Conservation (phyloP, 2,797 vertebrate genomes). For the Poecilia gillii region DNA sequence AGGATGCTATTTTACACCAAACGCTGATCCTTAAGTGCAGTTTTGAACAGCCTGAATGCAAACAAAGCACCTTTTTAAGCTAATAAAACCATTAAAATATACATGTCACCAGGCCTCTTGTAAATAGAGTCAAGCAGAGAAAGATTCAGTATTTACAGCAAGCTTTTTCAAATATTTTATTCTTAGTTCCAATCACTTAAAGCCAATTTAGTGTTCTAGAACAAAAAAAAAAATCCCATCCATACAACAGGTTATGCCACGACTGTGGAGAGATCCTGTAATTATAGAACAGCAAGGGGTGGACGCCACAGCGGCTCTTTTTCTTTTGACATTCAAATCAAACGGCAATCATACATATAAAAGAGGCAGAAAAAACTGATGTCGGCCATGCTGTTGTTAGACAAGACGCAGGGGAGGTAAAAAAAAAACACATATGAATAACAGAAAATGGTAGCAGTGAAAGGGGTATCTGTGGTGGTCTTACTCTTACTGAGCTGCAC, state of each 20-base stretch:
- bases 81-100: background rate
- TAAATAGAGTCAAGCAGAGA: slow-evolving; percentile 10
- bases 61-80: background rate
- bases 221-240: slow-evolving; percentile 4
- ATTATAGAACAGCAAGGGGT: slow-evolving; percentile 35
- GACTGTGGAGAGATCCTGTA: slow-evolving; percentile 29
- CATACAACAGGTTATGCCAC: slow-evolving; percentile 14
- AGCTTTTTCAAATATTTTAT: slow-evolving; percentile 10
- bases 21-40: background rate
- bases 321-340: slow-evolving; percentile 15
- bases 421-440: background rate
- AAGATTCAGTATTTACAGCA: background rate
- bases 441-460: background rate
- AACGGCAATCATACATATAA: background rate
- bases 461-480: background rate
- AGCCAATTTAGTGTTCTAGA: slow-evolving; percentile 18
- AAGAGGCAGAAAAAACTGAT: background rate
- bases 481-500: background rate
- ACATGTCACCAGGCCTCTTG: background rate
- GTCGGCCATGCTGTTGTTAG: slow-evolving; percentile 10
- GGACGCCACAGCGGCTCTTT: slow-evolving; percentile 7
- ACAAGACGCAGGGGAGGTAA: background rate
- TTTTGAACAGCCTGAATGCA: background rate
- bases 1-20: background rate
- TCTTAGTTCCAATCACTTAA: slow-evolving; percentile 19